Percentiles rank a stretch among this genome's conserved stretches.
Evolutionary conservation across 2,888 invertebrate genomes (phyloP).

Genomic region (Aethes cnicana): DNA sequence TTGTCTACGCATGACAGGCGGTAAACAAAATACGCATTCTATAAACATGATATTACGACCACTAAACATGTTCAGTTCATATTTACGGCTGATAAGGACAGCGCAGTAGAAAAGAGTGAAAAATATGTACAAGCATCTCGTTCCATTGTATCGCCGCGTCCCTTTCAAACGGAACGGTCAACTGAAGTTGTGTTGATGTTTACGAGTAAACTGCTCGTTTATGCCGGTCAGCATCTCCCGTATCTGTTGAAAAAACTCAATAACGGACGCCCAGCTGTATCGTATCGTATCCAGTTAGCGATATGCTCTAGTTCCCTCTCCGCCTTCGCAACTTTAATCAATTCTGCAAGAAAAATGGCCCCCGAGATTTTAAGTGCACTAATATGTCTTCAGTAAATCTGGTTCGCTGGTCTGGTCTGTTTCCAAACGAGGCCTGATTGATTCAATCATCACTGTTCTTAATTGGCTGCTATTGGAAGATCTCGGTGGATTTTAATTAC

Average conservation of each 20-base stretch:
- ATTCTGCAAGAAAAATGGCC: slow-evolving; percentile 24
- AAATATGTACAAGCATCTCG: no score
- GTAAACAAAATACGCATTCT: slow-evolving; percentile 18
- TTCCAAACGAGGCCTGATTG: slow-evolving; percentile 8
- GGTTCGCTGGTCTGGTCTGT: slow-evolving; percentile 3
- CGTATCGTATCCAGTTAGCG: slow-evolving; percentile 58
- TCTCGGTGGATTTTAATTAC: slow-evolving; percentile 15
- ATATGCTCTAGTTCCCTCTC: slow-evolving; percentile 61
- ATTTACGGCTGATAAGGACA: no score
- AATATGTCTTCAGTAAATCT: slow-evolving; percentile 13
- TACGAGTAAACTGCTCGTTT: slow-evolving; percentile 18
- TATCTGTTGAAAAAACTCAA: slow-evolving; percentile 15
- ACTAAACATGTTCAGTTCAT: no score
- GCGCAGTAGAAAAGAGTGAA: no score
- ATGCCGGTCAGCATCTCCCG: slow-evolving; percentile 21
- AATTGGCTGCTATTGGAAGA: slow-evolving; percentile 21
- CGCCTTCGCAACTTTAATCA: slow-evolving; percentile 36
- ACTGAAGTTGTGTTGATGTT: no score
- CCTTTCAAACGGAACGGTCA: no score
- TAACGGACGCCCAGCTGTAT: slow-evolving; percentile 29
- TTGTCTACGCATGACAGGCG: slow-evolving; percentile 15
- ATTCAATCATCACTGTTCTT: slow-evolving; percentile 13
- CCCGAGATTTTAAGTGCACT: slow-evolving; percentile 16
- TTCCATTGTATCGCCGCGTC: no score
- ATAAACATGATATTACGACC: slow-evolving; percentile 28